Base-by-base conservation (phyloP, 2,113 vertebrate genomes). In the Hypocryptadius cinnamomeus region DNA sequence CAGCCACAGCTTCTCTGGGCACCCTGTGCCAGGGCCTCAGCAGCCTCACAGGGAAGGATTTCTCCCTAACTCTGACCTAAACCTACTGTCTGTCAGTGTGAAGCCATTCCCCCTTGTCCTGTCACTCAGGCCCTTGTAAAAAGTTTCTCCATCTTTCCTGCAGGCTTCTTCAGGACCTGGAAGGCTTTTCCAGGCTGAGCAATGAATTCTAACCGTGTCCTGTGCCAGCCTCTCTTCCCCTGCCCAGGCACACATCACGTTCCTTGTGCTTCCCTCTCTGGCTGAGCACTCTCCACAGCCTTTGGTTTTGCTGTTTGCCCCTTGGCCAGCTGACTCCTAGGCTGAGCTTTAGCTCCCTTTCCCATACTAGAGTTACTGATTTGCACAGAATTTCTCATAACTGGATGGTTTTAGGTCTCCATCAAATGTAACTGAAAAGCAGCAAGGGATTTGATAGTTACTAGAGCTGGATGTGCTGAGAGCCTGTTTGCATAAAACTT, bases 191-290 rank as follows among this genome's bases (percentile, higher is more conserved):
- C 40, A 69, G 30, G n/a, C 47, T 47, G 61, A 40, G 4, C 10
- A 47, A 18, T 13, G n/a, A 22, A 30, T 11, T 59, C 20, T 14
- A 0, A 11, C 22, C 9, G 2, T 54, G 80, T 65, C 63, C 48
- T 60, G 1, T 8, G 11, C 35, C 10, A 21, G 21, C 28, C 16
- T 45, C 13, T 10, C 45, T 61, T 39, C 28, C 45, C 54, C 45
- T 74, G 60, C 53, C 82, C 20, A 0, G 8, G 33, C 42, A 17
- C 56, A 3, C 27, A 2, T 30, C 17, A 5, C 0, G 0, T 69
- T 6, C 72, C 3, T 2, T 44, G 44, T 33, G 4, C 40, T 20
- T 60, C 65, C 72, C 37, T 59, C 87, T 64, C 24, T 64, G 80
- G 70, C 53, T 6, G 3, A 53, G 59, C 40, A 31, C 39, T 6